Evolutionary conservation across 2,113 vertebrate genomes (phyloP), one percentile per base, ranked within the genome.

Genomic region (Apus apus): DNA sequence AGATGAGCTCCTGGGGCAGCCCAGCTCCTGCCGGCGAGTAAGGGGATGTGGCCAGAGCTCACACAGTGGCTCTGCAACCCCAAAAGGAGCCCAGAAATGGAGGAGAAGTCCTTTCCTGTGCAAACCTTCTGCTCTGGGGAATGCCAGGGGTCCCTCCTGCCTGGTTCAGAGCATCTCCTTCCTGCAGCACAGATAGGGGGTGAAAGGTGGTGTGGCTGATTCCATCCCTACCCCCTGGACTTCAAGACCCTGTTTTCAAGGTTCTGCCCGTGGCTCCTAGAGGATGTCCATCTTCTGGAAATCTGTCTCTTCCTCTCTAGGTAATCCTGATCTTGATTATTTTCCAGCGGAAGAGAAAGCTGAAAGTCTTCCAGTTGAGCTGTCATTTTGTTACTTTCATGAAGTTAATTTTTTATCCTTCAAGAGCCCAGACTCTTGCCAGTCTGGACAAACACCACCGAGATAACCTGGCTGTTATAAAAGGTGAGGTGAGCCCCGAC

Each of bases 101-200:
- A 60, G 30, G 19, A 78, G n/a, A 57, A 60, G 20, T 34, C 38
- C 23, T 29, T 78, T 29, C 38, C 19, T 57, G 32, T 0, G 1
- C 67, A 70, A 83, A 83, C 9, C 21, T 1, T 0, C 22, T 43
- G 56, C 15, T 87, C 18, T 61, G 1, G 1, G 43, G 15, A 16
- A 10, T 67, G 25, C 5, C 0, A 0, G 9, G 19, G 4, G 5
- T 58, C 32, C 9, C 36, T 78, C 13, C 15, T 2, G 1, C 17
- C 7, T 1, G 0, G 6, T 53, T 3, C 48, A 53, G 36, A 74
- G 32, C 60, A 73, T 77, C 34, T 29, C 56, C 27, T 56, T 62
- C 56, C 73, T 50, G 45, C 3, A 15, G 9, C 0, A 0, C 0
- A 1, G 53, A 6, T 9, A 5, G 15, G 20, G 18, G 34, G 8